Conservation (phyloP, 2,888 invertebrate species). For the Hyposoter didymator region DNA sequence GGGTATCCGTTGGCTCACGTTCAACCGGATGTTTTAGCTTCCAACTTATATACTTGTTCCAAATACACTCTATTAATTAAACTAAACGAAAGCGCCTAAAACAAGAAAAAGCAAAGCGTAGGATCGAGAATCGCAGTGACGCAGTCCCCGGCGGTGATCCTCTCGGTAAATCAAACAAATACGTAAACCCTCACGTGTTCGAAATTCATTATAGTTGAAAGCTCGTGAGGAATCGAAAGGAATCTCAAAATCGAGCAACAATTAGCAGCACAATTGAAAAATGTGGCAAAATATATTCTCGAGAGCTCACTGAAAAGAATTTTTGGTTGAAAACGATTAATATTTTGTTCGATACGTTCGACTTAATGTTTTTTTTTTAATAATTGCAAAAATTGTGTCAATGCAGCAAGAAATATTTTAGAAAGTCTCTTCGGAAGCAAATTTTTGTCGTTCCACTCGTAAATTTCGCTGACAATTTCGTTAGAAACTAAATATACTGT, state of each 20-base stretch:
- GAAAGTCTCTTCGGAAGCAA: too few relatives aligned
- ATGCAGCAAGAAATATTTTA: too few relatives aligned
- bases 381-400: too few relatives aligned
- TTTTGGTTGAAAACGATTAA: too few relatives aligned
- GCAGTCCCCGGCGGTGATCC: not conserved
- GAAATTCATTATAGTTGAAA: not conserved
- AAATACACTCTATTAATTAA: not conserved
- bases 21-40: constrained; percentile 61
- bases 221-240: not conserved
- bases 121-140: not conserved
- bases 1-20: not conserved
- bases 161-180: constrained; percentile 20
- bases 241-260: not conserved
- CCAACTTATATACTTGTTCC: constrained; percentile 15
- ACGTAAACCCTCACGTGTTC: not conserved
- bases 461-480: too few relatives aligned
- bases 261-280: too few relatives aligned
- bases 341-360: too few relatives aligned
- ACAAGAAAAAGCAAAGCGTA: not conserved
- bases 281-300: too few relatives aligned
- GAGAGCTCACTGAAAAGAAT: too few relatives aligned
- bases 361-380: too few relatives aligned
- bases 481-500: too few relatives aligned
- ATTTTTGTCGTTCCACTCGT: too few relatives aligned
- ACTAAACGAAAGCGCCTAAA: not conserved